Base-by-base conservation (phyloP, 2,888 invertebrate species). In the Xestia xanthographa region DNA sequence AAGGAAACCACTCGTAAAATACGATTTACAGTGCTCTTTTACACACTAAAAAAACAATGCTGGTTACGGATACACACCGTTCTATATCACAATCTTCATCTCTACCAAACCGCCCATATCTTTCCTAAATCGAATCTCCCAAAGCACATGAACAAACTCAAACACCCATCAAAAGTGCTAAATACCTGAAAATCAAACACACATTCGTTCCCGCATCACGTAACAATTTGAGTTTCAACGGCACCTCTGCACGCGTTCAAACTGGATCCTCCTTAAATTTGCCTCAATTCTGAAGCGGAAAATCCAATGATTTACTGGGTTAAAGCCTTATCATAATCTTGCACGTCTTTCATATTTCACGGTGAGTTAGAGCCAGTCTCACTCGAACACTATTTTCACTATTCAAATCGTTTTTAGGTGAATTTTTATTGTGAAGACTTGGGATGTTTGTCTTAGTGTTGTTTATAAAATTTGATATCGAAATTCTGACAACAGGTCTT, bases 311-410 rank as follows among this genome's bases (percentile, higher is more conserved):
- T 95, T 95, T 95, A 96, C 92, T 90, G 92, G 90, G 93, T 92
- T 92, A 91, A 92, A 90, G 93, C 94, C 95, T 95, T 96, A 96
- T 96, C 96, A 94, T 95, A 95, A 95, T 96, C 95, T 95, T 89
- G 92, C 96, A 96, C 95, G 95, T 95, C 94, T 92, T 94, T 94
- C 95, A 95, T 96, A 96, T 95, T 95, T 96, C 92, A 95, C 92
- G 92, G 90, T 89, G 92, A 94, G 93, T 93, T 93, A 94, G 91
- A 91, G 90, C 87, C 89, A 85, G 85, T 84, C 90, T 90, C 88
- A 87, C 84, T 87, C 82, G 84, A 88, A 89, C 91, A 93, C 93
- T 94, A 94, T 93, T 94, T 92, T 91, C 90, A 90, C 92, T 92
- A 93, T 92, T 93, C 91, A 92, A 92, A 91, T 91, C 86, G 88